Percentiles rank a stretch among this genome's conserved stretches.
These are phyloP conservation scores for Hydrochoerus hydrochaeris DNA, from an alignment of 2,113 vertebrate genomes.

Conservation along the genomic window DNA sequence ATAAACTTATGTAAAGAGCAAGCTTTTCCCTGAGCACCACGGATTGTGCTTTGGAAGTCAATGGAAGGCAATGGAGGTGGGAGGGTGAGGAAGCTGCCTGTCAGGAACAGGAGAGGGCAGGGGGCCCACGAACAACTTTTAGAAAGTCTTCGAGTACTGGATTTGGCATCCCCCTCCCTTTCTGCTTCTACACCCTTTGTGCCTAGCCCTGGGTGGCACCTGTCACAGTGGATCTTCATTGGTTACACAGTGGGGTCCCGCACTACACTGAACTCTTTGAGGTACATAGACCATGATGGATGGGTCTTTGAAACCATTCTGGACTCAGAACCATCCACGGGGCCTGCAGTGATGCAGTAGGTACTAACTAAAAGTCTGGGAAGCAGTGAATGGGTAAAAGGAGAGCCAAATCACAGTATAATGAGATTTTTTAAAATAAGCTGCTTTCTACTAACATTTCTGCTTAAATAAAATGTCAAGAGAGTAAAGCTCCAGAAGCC, in stretches of 20 bases:
- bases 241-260: neutral
- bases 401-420: neutral
- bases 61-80: neutral
- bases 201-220: neutral
- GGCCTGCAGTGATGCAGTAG: neutral
- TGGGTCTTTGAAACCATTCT: neutral
- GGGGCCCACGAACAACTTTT: neutral
- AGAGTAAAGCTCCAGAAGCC: neutral
- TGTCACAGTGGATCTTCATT: neutral
- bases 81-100: neutral
- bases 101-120: neutral
- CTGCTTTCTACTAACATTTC: constrained; percentile 34
- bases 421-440: neutral
- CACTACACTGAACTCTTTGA: neutral
- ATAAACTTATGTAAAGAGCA: neutral
- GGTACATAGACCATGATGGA: neutral
- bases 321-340: neutral
- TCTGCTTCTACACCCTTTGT: neutral
- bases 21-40: neutral
- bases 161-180: neutral
- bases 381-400: neutral
- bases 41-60: neutral
- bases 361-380: neutral
- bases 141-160: neutral
- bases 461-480: neutral